Percentiles rank a stretch among this genome's conserved stretches.
Evolutionary conservation across 2,797 vertebrate genomes (phyloP).

Genomic region (Poecilia gillii): DNA sequence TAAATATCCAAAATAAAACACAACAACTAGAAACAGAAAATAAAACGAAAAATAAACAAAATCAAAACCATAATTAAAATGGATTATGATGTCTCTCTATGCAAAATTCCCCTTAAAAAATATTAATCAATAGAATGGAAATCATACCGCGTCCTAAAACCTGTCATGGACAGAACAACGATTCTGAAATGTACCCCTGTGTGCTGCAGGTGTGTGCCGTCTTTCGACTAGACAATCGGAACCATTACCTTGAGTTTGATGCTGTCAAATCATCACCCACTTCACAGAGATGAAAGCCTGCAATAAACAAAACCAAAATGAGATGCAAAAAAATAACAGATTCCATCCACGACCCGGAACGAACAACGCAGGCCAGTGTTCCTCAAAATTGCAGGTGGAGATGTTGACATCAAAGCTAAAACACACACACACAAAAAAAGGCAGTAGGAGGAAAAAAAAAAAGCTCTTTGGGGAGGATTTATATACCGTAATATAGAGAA

Average conservation of each 20-base stretch:
- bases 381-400: constrained; percentile 49
- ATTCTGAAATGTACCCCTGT: constrained; percentile 2
- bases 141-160: neutral
- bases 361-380: constrained; percentile 19
- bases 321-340: constrained; percentile 16
- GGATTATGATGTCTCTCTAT: too few species aligned
- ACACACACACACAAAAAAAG: neutral
- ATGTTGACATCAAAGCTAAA: constrained; percentile 53
- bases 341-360: constrained; percentile 19
- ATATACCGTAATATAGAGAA: neutral
- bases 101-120: too few species aligned
- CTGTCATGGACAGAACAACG: neutral
- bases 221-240: constrained; percentile 26
- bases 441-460: neutral
- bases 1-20: too few species aligned
- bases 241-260: constrained; percentile 56
- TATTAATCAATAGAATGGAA: too few species aligned
- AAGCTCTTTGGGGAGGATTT: constrained; percentile 33
- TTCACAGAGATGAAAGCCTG: constrained; percentile 45
- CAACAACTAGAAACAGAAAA: too few species aligned
- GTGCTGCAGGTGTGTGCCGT: constrained; percentile 32
- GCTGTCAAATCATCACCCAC: constrained; percentile 51
- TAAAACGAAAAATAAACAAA: too few species aligned
- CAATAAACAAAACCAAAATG: constrained; percentile 35
- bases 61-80: too few species aligned